Evolutionary conservation across 1,140 invertebrate genomes (phyloP).

Genomic region (fruit fly (Drosophila melanogaster)): Release_6_plus_ISO1_MT NC_004354.4:7839001-7839500

Average conservation of each 20-base stretch:
- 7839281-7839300: slow-evolving; percentile 19
- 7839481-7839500: too few species aligned
- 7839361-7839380: slow-evolving; percentile 5
- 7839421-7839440: too few species aligned
- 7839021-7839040: neutral
- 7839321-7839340: slow-evolving; percentile 17
- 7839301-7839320: slow-evolving; percentile 32
- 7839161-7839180: slow-evolving; percentile 65
- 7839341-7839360: slow-evolving; percentile 24
- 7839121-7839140: slow-evolving; percentile 63
- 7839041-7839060: neutral
- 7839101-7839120: slow-evolving; percentile 82
- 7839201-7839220: slow-evolving; percentile 82
- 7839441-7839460: neutral
- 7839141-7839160: slow-evolving; percentile 64
- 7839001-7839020: neutral
- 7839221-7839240: slow-evolving; percentile 54
- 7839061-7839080: slow-evolving; percentile 36
- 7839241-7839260: slow-evolving; percentile 14
- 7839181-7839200: slow-evolving; percentile 83
- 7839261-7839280: slow-evolving; percentile 11
- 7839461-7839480: too few species aligned
- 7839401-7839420: neutral
- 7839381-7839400: slow-evolving; percentile 6
- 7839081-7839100: slow-evolving; percentile 65